These are phyloP conservation scores for Acanthosepion lycidas DNA, from an alignment of 2,888 invertebrate genomes.

Conservation along the genomic window DNA sequence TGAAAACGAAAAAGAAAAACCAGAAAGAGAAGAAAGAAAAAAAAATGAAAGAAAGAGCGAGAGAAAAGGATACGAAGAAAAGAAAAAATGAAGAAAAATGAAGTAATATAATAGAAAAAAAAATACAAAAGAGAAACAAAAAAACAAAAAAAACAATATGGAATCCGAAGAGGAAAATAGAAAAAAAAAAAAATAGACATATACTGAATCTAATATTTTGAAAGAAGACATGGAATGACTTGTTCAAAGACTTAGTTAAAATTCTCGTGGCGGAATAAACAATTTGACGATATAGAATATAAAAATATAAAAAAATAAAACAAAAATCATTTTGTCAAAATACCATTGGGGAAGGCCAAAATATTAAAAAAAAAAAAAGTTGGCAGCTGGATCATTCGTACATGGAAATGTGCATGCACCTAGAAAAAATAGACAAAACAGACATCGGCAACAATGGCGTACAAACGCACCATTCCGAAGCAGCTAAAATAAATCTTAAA, in stretches of 20 bases:
- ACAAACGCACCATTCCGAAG: neutral
- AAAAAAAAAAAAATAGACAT: neutral
- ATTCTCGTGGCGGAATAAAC: neutral
- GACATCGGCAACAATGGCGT: neutral
- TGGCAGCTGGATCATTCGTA: no score
- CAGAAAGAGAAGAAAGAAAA: neutral
- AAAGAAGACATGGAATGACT: neutral
- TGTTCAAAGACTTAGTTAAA: neutral
- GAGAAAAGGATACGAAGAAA: neutral
- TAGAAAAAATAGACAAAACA: neutral
- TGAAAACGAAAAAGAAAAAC: neutral
- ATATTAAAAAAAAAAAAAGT: neutral
- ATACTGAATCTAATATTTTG: neutral
- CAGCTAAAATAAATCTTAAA: neutral
- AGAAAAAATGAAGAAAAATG: neutral
- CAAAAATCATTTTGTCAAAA: neutral
- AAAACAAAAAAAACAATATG: neutral
- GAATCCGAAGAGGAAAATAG: neutral
- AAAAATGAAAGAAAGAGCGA: neutral
- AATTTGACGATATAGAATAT: neutral
- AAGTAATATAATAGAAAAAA: neutral
- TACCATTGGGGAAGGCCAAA: neutral
- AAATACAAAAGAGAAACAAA: no score
- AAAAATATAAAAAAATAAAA: neutral
- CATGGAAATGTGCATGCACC: neutral